Percentiles rank a stretch among this genome's conserved stretches.
Conservation (phyloP, 2,797 vertebrate genomes). For the Hoplostethus atlanticus region DNA sequence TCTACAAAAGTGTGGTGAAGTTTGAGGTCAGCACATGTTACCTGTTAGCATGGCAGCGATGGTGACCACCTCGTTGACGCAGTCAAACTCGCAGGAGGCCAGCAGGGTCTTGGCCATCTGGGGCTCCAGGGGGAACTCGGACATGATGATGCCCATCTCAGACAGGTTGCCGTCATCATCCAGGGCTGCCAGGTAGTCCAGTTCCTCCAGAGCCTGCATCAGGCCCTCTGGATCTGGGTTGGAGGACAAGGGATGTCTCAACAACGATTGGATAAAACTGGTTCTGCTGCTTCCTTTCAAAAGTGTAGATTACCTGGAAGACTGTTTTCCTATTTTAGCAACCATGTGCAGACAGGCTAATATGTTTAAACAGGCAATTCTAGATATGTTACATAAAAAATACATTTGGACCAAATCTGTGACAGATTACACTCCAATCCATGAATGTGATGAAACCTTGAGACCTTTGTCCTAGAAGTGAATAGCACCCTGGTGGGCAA, state of each 20-base stretch:
- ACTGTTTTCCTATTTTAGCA: background rate
- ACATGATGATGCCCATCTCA: slow-evolving; percentile 96
- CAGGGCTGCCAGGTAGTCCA: slow-evolving; percentile 92
- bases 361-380: slow-evolving; percentile 10
- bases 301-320: too few species aligned
- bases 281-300: too few species aligned
- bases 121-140: slow-evolving; percentile 91
- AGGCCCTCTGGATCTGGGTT: slow-evolving; percentile 88
- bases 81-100: slow-evolving; percentile 93
- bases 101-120: slow-evolving; percentile 91
- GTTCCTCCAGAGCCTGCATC: slow-evolving; percentile 93
- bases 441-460: slow-evolving; percentile 34
- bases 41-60: slow-evolving; percentile 93
- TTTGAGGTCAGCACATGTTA: slow-evolving; percentile 53
- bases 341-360: background rate
- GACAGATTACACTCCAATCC: slow-evolving; percentile 28
- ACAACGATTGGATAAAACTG: background rate
- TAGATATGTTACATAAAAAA: too few species aligned
- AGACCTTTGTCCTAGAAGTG: slow-evolving; percentile 27
- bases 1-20: too few species aligned
- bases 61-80: slow-evolving; percentile 91
- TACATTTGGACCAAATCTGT: background rate
- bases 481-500: slow-evolving; percentile 38
- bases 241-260: background rate
- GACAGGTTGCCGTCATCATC: slow-evolving; percentile 93